Evolutionary conservation across 2,888 invertebrate species (phyloP).

Genomic region (Ichneumon xanthorius): DNA sequence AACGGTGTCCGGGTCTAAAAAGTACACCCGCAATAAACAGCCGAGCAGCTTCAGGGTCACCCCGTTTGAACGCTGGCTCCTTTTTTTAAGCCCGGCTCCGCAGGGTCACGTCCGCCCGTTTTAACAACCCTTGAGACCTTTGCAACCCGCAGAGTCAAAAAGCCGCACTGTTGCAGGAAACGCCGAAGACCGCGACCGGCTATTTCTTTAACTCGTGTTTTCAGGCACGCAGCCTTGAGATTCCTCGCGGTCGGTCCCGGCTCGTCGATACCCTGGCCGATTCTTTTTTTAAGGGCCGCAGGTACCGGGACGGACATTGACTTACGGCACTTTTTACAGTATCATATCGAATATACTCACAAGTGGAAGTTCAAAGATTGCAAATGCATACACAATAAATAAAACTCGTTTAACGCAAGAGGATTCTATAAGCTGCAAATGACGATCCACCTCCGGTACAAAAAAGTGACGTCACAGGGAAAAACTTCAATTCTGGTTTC

Average conservation of each 20-base stretch:
- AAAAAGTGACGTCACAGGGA: background rate
- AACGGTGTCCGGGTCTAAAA: conserved; percentile 51
- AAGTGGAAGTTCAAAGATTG: background rate
- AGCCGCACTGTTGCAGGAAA: conserved; percentile 84
- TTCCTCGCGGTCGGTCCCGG: conserved; percentile 42
- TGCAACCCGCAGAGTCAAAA: conserved; percentile 74
- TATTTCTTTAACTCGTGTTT: conserved; percentile 74
- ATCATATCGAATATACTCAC: background rate
- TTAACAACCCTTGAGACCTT: conserved; percentile 83
- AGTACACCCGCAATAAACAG: conserved; percentile 60
- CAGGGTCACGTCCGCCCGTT: conserved; percentile 68
- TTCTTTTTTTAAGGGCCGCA: conserved; percentile 24
- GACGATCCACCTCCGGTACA: background rate
- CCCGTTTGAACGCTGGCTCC: conserved; percentile 48
- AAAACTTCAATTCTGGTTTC: background rate
- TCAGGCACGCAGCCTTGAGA: conserved; percentile 62
- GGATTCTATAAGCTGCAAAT: background rate
- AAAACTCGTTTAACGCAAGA: background rate
- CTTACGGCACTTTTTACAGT: background rate
- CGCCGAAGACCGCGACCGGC: conserved; percentile 69
- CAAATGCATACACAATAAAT: background rate
- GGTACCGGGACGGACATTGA: background rate
- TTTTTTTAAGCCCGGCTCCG: conserved; percentile 75
- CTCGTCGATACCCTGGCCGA: conserved; percentile 21
- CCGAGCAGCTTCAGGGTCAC: conserved; percentile 62